A percentile compares a stretch with the other conserved stretches of the same genome.
Evolutionary conservation across 2,113 vertebrate genomes (phyloP).

Genomic region (Ictalurus furcatus): DNA sequence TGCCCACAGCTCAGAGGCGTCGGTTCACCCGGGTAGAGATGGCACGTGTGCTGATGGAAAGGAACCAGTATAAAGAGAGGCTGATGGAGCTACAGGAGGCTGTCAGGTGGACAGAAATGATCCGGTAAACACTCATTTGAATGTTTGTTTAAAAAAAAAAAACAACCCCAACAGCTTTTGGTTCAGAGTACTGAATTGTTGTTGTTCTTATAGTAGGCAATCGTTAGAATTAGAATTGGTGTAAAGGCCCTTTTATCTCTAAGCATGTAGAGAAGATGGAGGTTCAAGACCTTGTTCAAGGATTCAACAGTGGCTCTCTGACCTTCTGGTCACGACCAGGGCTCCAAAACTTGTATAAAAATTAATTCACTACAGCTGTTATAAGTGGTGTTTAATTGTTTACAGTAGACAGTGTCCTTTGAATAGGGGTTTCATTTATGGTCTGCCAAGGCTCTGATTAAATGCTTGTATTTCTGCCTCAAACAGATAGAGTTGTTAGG

Average conservation of each 20-base stretch:
- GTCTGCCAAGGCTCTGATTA: not conserved
- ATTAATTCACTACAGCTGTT: not conserved
- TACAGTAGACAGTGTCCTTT: not conserved
- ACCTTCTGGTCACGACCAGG: not conserved
- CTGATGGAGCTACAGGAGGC: slow-evolving; percentile 99
- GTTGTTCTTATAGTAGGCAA: not conserved
- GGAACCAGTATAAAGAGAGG: slow-evolving; percentile 97
- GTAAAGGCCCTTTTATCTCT: not conserved
- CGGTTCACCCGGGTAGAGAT: slow-evolving; percentile 97
- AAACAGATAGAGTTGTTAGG: not conserved
- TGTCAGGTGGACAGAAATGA: slow-evolving; percentile 98
- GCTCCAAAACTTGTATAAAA: not conserved
- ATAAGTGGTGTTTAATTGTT: not conserved
- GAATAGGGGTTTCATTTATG: not conserved
- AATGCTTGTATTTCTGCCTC: not conserved
- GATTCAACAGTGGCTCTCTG: not conserved
- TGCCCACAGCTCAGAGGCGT: slow-evolving; percentile 92
- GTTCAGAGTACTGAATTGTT: not conserved
- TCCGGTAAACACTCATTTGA: slow-evolving; percentile 75
- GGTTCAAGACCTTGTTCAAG: not conserved
- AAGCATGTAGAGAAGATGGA: not conserved
- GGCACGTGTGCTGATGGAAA: slow-evolving; percentile 97
- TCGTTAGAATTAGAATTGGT: not conserved
- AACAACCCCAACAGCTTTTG: not conserved
- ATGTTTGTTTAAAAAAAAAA: not conserved